Base-by-base conservation (phyloP, 1,140 invertebrate genomes). In the Ceratosolen fusciceps region DNA sequence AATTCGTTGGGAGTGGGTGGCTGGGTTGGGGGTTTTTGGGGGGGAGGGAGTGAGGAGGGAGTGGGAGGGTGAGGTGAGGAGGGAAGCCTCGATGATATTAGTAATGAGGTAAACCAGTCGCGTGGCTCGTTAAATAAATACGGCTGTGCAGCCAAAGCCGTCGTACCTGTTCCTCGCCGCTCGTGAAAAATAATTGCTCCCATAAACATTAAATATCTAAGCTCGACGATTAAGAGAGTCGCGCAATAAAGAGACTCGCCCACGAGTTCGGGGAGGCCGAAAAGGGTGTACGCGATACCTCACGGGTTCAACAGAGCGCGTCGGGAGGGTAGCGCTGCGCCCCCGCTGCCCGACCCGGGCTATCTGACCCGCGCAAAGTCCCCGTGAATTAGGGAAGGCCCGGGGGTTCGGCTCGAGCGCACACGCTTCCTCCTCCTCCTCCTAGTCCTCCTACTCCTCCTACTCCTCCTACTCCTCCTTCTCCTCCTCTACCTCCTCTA, bases 331-430 rank as follows among this genome's bases (percentile, higher is more conserved):
- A 52, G 5, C 5, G 9, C 49, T 19, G 5, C 39, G 5, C 39
- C 39, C 39, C 39, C 39, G 39, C 39, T 7, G 5, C 5, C 39
- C 39, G 39, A 43, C 5, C 39, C 39, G 5, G 12, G n/a, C n/a
- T n/a, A n/a, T n/a, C n/a, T n/a, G n/a, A n/a, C 5, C 39, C 9
- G 9, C 49, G 49, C 24, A 49, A 68, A 77, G 43, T 47, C 70
- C 39, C 74, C 62, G 81, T 84, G 84, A 85, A 85, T 85, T 85
- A 84, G 84, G 82, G 81, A 84, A 84, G 82, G 78, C 80, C 81
- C 49, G 37, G 81, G 80, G 82, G n/a, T n/a, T 81, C 82, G 82
- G 82, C 75, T 70, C 79, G 81, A 14, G 14, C 3, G 10, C 21
- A 52, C 49, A 52, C 43, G 14, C 0, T 14, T 5, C 7, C 16